Conservation (phyloP, 2,888 invertebrate genomes). For the Saturnia japonica region DNA sequence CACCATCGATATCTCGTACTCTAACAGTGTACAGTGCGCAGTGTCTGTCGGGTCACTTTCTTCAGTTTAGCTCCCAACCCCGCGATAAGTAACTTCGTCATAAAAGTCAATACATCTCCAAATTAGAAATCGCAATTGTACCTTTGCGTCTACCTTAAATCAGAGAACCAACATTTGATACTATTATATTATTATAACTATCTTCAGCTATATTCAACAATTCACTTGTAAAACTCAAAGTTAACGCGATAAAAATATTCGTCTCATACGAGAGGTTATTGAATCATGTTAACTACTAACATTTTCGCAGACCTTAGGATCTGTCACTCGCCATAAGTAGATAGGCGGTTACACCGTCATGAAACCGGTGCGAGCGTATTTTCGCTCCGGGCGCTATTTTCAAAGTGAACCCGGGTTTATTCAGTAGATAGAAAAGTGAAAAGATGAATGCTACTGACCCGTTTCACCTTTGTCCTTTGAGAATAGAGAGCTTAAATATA, state of each 20-base stretch:
- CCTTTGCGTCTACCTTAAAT: no score
- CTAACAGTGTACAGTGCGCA: no score
- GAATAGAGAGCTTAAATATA: conserved; percentile 48
- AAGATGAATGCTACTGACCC: conserved; percentile 60
- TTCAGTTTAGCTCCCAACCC: no score
- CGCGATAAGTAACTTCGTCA: no score
- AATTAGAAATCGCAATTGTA: not conserved
- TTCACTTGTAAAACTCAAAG: not conserved
- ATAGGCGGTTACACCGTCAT: conserved; percentile 38
- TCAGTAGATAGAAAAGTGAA: conserved; percentile 53
- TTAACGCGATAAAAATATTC: not conserved
- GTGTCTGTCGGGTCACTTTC: no score
- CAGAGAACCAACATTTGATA: no score
- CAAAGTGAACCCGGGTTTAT: conserved; percentile 56
- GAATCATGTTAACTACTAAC: not conserved
- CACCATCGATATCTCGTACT: no score
- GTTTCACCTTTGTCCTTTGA: conserved; percentile 46
- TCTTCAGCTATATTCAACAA: not conserved
- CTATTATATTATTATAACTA: no score
- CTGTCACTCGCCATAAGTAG: conserved; percentile 38
- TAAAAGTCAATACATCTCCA: not conserved
- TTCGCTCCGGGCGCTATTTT: conserved; percentile 54
- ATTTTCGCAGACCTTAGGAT: conserved; percentile 19
- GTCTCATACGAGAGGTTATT: not conserved
- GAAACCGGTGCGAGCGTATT: conserved; percentile 48